Evolutionary conservation across 2,113 vertebrate species (phyloP), one percentile per base, ranked within the genome.

Genomic region (Cebidichthys violaceus): DNA sequence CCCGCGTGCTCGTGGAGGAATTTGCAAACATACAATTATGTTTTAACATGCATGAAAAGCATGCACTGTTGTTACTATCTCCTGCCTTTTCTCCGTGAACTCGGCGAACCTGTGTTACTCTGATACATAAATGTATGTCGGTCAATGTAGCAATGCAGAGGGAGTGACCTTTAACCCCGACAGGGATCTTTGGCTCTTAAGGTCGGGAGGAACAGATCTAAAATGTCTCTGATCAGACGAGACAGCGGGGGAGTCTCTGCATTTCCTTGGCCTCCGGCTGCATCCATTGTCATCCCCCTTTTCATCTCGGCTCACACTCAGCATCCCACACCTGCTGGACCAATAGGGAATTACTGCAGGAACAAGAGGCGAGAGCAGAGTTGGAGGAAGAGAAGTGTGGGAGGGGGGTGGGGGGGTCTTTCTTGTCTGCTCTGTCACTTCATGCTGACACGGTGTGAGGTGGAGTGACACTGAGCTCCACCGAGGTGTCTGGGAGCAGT

Each of bases 381-480:
- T 57, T 0, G 67, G 39, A 62, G 72, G 50, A 62, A 72, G 20
- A 64, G 74, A 70, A n/a, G n/a, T n/a, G n/a, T n/a, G n/a, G n/a
- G n/a, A 35, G 31, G 62, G 31, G 20, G 47, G 15, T 24, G n/a
- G 20, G 45, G 75, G 55, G 20, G 79, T 71, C 60, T 52, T 75
- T 81, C 86, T 70, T 81, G 88, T 88, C 86, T 84, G 81, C 88
- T 78, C 87, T 91, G 90, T 93, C 92, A 93, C 90, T 91, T 93
- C 92, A 94, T 73, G 86, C 88, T 93, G 91, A 93, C 92, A 93
- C 90, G 86, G 90, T 92, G 72, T 90, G 85, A 91, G 92, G 85
- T 54, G 78, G 91, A 93, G 90, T 93, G 93, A 94, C 93, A 91
- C 91, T 90, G 89, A 93, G 86, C 92, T 86, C 80, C 73, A 71